Evolutionary conservation across 92 coral and sea anemone species (phyloP).

Genomic region (Chrysogorgia sp.): DNA sequence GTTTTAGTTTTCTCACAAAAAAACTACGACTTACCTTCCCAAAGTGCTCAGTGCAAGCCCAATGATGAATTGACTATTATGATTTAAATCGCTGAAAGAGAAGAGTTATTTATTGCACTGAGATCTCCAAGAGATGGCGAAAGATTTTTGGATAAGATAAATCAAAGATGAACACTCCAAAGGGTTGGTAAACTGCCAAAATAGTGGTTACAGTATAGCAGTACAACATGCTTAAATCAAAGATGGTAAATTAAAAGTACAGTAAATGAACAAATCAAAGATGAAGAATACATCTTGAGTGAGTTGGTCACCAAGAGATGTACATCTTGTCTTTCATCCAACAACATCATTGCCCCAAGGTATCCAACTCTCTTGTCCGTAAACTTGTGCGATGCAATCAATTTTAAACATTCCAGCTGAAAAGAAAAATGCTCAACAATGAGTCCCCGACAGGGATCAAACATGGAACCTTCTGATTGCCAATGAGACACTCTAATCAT

Average conservation of each 20-base stretch:
- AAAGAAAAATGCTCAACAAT: slow-evolving; percentile 3
- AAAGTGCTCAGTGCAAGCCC: slow-evolving; percentile 95
- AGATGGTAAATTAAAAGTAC: neutral
- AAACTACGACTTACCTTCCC: slow-evolving; percentile 99
- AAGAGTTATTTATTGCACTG: too few relatives aligned
- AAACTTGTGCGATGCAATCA: slow-evolving; percentile 97
- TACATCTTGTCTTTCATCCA: slow-evolving; percentile 97
- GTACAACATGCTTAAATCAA: neutral
- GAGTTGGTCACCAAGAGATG: slow-evolving; percentile 94
- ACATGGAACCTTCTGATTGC: neutral
- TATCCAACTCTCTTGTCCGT: slow-evolving; percentile 98
- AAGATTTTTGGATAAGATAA: too few relatives aligned
- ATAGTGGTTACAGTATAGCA: neutral
- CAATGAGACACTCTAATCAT: neutral
- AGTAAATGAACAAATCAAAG: neutral
- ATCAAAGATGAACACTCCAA: slow-evolving; percentile 1
- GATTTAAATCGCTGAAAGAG: slow-evolving; percentile 85
- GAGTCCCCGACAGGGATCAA: neutral
- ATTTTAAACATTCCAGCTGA: slow-evolving; percentile 89
- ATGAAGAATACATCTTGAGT: slow-evolving; percentile 84
- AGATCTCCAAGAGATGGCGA: neutral
- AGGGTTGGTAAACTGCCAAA: neutral
- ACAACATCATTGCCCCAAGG: slow-evolving; percentile 95
- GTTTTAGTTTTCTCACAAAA: too few relatives aligned
- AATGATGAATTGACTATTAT: slow-evolving; percentile 89